Evolutionary conservation across 2,888 invertebrate species (phyloP).

Genomic region (Lathronympha strigana): DNA sequence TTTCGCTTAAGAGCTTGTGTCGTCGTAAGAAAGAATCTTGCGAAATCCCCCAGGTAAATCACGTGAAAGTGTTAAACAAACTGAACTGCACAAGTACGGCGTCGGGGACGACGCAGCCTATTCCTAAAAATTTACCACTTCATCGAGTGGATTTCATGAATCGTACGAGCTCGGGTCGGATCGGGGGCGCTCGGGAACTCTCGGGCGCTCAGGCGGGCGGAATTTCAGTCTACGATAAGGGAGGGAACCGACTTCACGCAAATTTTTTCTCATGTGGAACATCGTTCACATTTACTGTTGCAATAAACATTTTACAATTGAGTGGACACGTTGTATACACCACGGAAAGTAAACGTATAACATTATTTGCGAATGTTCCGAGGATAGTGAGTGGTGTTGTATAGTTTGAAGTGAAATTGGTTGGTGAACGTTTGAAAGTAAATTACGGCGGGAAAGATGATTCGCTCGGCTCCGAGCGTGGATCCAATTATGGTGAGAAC

Average conservation of each 20-base stretch:
- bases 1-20: conserved; percentile 7
- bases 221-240: conserved; percentile 67
- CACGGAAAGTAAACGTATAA: conserved; percentile 28
- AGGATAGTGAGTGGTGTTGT: conserved; percentile 55
- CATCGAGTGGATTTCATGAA: conserved; percentile 79
- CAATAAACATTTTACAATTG: conserved; percentile 50
- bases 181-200: conserved; percentile 54
- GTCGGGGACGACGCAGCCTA: conserved; percentile 61
- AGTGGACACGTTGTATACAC: conserved; percentile 40
- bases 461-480: conserved; percentile 63
- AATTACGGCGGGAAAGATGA: conserved; percentile 68
- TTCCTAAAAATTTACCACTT: conserved; percentile 83
- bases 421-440: conserved; percentile 68
- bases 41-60: conserved; percentile 56
- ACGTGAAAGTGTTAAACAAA: conserved; percentile 73
- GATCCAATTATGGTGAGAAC: conserved; percentile 68
- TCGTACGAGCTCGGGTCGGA: conserved; percentile 56
- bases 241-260: conserved; percentile 57
- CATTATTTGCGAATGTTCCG: conserved; percentile 22
- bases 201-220: conserved; percentile 72
- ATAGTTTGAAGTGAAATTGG: conserved; percentile 65
- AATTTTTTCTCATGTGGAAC: conserved; percentile 54
- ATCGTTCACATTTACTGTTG: conserved; percentile 64
- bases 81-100: conserved; percentile 72
- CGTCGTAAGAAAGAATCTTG: conserved; percentile 8